phyloP scores from a whole-genome alignment of 2,888 invertebrate genomes.

The Polydrusus tereticollis region DNA sequence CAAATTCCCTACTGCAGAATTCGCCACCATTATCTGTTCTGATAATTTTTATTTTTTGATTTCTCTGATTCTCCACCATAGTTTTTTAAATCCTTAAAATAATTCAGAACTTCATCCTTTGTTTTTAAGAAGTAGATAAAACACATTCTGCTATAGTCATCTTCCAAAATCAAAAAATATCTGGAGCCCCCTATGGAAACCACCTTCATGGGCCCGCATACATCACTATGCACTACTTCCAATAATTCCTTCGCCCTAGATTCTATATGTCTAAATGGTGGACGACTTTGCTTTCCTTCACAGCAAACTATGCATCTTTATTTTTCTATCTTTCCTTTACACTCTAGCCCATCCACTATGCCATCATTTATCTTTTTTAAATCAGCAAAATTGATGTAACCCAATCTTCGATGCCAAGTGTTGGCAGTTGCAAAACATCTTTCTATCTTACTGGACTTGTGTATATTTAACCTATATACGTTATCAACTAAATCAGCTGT shows the following conservation, averaged over 20 bases:
- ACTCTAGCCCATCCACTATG: neutral
- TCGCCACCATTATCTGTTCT: neutral
- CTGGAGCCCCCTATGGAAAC: conserved; percentile 5
- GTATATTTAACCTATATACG: neutral
- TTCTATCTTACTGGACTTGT: too few species aligned
- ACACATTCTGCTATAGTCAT: too few species aligned
- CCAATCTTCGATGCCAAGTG: conserved; percentile 41
- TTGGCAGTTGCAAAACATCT: too few species aligned
- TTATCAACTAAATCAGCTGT: neutral
- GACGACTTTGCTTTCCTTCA: conserved; percentile 56
- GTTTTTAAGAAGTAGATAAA: too few species aligned
- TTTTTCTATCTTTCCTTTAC: neutral
- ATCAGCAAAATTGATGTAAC: conserved; percentile 27
- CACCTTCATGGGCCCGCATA: neutral
- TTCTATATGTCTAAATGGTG: conserved; percentile 50
- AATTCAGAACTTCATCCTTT: conserved; percentile 52
- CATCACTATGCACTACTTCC: conserved; percentile 54
- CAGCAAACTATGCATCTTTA: conserved; percentile 41
- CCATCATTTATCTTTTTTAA: conserved; percentile 4
- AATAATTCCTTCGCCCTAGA: conserved; percentile 41
- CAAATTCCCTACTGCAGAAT: neutral
- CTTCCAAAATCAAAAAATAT: conserved; percentile 39
- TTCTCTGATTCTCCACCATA: conserved; percentile 2
- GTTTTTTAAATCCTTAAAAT: conserved; percentile 8
- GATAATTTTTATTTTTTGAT: neutral